Conservation (phyloP, 2,797 vertebrate genomes). For the Acanthis flammea region DNA sequence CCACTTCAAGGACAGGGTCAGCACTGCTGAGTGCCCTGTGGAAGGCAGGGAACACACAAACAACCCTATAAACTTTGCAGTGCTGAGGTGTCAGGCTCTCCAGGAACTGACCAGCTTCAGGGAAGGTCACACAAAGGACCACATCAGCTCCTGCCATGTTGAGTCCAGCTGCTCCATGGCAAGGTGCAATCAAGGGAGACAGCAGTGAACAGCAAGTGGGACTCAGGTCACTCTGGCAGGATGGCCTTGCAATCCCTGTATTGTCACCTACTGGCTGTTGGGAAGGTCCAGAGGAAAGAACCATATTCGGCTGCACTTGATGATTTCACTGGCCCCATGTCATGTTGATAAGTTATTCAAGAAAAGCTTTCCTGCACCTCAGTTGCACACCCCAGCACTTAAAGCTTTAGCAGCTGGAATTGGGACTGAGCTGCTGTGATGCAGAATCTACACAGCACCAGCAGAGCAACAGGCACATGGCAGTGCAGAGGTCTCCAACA, state of each 20-base stretch:
- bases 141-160: background rate
- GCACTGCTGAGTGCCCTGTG: background rate
- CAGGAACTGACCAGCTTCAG: background rate
- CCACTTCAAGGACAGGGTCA: background rate
- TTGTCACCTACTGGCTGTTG: background rate
- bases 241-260: background rate
- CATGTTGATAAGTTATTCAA: background rate
- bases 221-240: background rate
- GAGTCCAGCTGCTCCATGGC: background rate
- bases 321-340: background rate
- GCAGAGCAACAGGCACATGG: background rate
- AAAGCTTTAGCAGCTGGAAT: background rate
- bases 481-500: background rate
- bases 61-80: background rate
- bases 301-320: background rate
- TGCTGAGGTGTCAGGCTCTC: background rate
- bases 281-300: background rate
- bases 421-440: background rate
- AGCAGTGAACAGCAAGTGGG: background rate
- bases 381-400: background rate
- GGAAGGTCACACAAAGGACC: background rate
- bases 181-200: background rate
- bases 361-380: background rate
- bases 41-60: background rate
- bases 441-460: background rate